These are phyloP conservation scores for Diuraphis noxia DNA, from an alignment of 1,140 invertebrate genomes.

Conservation along the genomic window DNA sequence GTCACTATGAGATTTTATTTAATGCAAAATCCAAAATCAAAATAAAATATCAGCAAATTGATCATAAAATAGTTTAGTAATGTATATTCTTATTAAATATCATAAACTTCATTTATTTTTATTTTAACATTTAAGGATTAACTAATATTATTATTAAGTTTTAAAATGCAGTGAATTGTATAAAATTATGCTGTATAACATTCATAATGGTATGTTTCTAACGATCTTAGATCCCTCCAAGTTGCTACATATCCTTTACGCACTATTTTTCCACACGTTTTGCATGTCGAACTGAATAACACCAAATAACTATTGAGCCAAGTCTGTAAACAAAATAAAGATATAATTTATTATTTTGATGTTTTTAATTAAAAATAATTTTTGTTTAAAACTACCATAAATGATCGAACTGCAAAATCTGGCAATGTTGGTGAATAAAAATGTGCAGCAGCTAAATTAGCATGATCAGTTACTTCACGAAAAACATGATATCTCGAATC, in stretches of 20 bases:
- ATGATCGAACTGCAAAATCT: constrained; percentile 84
- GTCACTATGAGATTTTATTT: too few species aligned
- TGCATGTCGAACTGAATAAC: constrained; percentile 86
- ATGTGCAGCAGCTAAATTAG: constrained; percentile 92
- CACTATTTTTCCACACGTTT: constrained; percentile 83
- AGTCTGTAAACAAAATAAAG: constrained; percentile 66
- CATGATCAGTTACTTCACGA: constrained; percentile 91
- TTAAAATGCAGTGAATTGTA: too few species aligned
- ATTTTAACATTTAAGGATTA: too few species aligned
- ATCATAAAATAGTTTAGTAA: too few species aligned
- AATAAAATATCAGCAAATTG: too few species aligned
- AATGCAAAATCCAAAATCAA: too few species aligned
- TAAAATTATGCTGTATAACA: too few species aligned
- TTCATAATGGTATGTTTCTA: constrained; percentile 92
- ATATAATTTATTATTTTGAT: not conserved
- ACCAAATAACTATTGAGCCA: constrained; percentile 90
- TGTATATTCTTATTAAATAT: too few species aligned
- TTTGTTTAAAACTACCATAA: constrained; percentile 69
- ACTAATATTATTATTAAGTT: too few species aligned
- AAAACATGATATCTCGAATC: constrained; percentile 91
- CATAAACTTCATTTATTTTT: too few species aligned
- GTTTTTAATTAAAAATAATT: too few species aligned
- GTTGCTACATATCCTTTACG: constrained; percentile 87
- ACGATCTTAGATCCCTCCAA: constrained; percentile 87
- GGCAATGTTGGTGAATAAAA: constrained; percentile 89